Evolutionary conservation across 2,797 vertebrate species (phyloP), one percentile per base, ranked within the genome.

Genomic region (Sparus aurata): DNA sequence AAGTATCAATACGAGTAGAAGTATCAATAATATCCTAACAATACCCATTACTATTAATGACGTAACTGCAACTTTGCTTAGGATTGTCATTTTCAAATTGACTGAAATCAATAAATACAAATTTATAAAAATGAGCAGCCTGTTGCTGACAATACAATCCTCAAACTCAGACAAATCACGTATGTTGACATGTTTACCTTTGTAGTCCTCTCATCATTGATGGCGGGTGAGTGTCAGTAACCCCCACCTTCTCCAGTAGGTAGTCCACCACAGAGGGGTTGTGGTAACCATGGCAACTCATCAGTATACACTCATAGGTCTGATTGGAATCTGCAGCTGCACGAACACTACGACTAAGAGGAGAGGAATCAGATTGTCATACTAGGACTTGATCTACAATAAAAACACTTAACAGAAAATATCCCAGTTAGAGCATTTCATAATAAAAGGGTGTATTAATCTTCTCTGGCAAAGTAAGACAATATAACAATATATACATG

Each of bases 151-250:
- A 60, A 13, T 9, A 22, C 23, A 70, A 52, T 27, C 34, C 7
- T 71, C 34, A 41, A 45, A 55, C 30, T n/a, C 11, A 1, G 5
- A 45, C 17, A 13, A 69, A n/a, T 18, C 5, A 8, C 23, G 16
- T 8, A 20, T 3, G 62, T 69, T 45, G 46, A 80, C 87, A 50
- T 43, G 30, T 69, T 86, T 94, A 99, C 98, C 97, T 98, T 86
- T 99, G 98, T 25, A 99, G 95, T 65, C 97, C 97, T 93, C 98
- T 96, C 96, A 99, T 97, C 93, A 99, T 95, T 4, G 98, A 99
- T 0, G 97, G 97, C 12, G 97, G 97, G 68, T 96, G 95, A 69
- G 94, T 92, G 87, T 99, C 98, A 80, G 95, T 97, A 71, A 99
- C 89, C 83, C 97, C 97, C 80, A 98, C 95, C 90, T 97, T 97